phyloP scores from a whole-genome alignment of 2,888 invertebrate genomes.

The Ophonus ardosiacus region DNA sequence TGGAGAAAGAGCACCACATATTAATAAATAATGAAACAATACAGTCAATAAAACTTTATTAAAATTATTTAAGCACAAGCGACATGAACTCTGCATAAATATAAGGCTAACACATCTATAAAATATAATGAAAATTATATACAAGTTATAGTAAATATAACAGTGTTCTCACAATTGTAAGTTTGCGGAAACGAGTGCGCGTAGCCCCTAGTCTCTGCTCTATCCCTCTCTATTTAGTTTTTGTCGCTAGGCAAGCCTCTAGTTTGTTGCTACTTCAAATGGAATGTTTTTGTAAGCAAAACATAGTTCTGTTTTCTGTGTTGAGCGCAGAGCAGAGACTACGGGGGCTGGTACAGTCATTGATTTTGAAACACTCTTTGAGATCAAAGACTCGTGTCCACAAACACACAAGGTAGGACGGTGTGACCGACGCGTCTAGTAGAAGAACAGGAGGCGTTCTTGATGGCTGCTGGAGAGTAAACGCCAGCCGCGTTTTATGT shows the following conservation, averaged over 20 bases:
- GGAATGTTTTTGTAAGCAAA: not conserved
- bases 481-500: slow-evolving; percentile 93
- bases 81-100: slow-evolving; percentile 63
- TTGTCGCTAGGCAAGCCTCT: not conserved
- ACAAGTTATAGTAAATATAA: slow-evolving; percentile 56
- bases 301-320: too few species aligned
- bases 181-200: slow-evolving; percentile 29
- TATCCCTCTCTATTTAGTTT: not conserved
- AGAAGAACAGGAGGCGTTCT: slow-evolving; percentile 92
- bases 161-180: slow-evolving; percentile 47
- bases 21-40: slow-evolving; percentile 29
- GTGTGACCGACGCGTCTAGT: slow-evolving; percentile 75
- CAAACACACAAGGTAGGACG: slow-evolving; percentile 58
- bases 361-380: slow-evolving; percentile 5
- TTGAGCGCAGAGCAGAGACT: not conserved
- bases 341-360: not conserved
- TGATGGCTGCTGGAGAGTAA: slow-evolving; percentile 91
- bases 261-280: not conserved
- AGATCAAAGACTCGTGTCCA: slow-evolving; percentile 58
- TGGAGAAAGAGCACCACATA: too few species aligned
- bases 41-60: slow-evolving; percentile 63
- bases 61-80: slow-evolving; percentile 64
- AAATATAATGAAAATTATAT: slow-evolving; percentile 62
- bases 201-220: not conserved
- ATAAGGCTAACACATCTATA: slow-evolving; percentile 61